Conservation (phyloP, 2,113 vertebrate genomes). For the Recurvirostra avosetta region DNA sequence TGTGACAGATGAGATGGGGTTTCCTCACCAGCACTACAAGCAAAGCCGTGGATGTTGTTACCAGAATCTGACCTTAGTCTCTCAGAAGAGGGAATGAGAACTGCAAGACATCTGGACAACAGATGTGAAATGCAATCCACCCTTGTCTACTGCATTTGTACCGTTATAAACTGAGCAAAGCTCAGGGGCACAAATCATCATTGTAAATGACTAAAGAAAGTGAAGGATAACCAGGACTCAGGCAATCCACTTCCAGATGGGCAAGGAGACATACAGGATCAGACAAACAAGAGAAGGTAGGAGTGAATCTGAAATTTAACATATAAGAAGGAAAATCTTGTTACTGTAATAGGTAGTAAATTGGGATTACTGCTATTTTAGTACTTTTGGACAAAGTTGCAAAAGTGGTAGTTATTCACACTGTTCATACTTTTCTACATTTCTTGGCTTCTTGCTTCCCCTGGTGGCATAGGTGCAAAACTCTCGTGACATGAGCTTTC, state of each 20-base stretch:
- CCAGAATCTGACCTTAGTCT: background rate
- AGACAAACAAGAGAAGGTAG: background rate
- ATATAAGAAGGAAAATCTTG: background rate
- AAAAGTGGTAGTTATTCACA: background rate
- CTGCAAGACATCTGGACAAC: conserved; percentile 6
- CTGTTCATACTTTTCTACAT: background rate
- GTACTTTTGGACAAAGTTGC: background rate
- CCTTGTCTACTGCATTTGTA: background rate
- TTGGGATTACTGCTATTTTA: background rate
- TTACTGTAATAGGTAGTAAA: background rate
- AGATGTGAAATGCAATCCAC: background rate
- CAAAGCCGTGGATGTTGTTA: background rate
- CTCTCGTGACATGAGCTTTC: background rate
- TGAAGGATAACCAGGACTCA: background rate
- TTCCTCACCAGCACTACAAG: background rate
- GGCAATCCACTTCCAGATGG: background rate
- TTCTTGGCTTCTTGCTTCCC: conserved; percentile 31
- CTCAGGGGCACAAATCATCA: background rate
- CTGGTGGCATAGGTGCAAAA: background rate
- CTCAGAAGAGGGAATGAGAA: background rate
- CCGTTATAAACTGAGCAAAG: background rate
- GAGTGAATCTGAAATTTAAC: background rate
- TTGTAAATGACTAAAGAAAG: background rate
- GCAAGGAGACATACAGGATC: background rate
- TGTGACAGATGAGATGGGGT: background rate